Percentiles rank a stretch among this genome's conserved stretches.
Evolutionary conservation across 2,888 invertebrate genomes (phyloP).

Genomic region (Parelbella ahira): DNA sequence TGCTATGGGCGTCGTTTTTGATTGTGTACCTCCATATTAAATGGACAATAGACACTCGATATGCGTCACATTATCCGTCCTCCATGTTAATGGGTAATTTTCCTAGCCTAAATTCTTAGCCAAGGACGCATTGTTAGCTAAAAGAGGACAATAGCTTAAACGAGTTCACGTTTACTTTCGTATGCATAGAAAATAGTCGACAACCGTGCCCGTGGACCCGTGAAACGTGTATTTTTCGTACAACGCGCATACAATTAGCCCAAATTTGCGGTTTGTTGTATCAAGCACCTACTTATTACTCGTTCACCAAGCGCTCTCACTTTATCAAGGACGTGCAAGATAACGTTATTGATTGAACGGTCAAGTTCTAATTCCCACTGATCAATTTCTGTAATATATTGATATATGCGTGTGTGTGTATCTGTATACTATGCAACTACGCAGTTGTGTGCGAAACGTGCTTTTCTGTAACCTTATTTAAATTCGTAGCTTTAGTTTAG

Average conservation of each 20-base stretch:
- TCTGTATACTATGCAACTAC: too few species aligned
- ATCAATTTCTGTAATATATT: slow-evolving; percentile 12
- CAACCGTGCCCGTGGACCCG: slow-evolving; percentile 7
- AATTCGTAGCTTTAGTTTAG: too few species aligned
- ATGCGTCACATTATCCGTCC: slow-evolving; percentile 52
- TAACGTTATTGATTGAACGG: slow-evolving; percentile 29
- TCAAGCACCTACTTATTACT: slow-evolving; percentile 9
- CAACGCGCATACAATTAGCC: slow-evolving; percentile 26
- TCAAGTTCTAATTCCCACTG: slow-evolving; percentile 17
- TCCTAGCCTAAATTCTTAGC: slow-evolving; percentile 66
- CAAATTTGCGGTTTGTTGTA: slow-evolving; percentile 30
- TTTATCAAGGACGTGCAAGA: slow-evolving; percentile 26
- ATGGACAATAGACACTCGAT: slow-evolving; percentile 64
- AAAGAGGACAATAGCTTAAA: slow-evolving; percentile 18
- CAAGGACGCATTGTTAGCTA: slow-evolving; percentile 61
- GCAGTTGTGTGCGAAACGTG: too few species aligned
- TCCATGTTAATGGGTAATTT: slow-evolving; percentile 61
- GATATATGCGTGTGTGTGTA: neutral
- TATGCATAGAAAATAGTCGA: slow-evolving; percentile 24
- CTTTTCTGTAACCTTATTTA: too few species aligned
- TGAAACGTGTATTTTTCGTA: slow-evolving; percentile 28
- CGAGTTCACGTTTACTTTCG: slow-evolving; percentile 21
- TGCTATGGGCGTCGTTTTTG: slow-evolving; percentile 52
- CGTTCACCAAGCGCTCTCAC: slow-evolving; percentile 26
- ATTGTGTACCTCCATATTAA: slow-evolving; percentile 58